Conservation (phyloP, 2,888 invertebrate species). For the Pseudanteris insignis region DNA sequence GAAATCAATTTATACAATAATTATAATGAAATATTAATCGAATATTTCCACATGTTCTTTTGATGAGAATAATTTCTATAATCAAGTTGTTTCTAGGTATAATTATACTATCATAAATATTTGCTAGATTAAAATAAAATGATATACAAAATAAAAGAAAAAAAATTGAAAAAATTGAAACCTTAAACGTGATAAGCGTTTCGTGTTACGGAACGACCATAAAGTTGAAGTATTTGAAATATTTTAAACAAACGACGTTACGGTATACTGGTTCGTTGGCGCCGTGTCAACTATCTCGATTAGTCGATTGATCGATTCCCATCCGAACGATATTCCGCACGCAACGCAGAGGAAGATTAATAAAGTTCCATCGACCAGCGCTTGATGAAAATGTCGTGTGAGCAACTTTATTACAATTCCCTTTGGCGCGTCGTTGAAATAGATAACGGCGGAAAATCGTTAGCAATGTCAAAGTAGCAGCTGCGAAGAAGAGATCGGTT, state of each 20-base stretch:
- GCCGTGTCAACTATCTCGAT: slow-evolving; percentile 9
- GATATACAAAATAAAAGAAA: too few relatives aligned
- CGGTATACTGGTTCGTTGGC: slow-evolving; percentile 8
- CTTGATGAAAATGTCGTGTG: slow-evolving; percentile 41
- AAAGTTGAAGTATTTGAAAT: slow-evolving; percentile 16
- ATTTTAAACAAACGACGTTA: slow-evolving; percentile 7
- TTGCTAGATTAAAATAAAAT: too few relatives aligned
- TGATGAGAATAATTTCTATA: too few relatives aligned
- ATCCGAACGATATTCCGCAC: slow-evolving; percentile 14
- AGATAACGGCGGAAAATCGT: slow-evolving; percentile 40
- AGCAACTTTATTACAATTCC: slow-evolving; percentile 42
- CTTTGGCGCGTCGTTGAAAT: slow-evolving; percentile 31
- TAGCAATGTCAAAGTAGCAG: slow-evolving; percentile 37
- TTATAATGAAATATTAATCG: too few relatives aligned
- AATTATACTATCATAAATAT: too few relatives aligned
- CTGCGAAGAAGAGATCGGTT: slow-evolving; percentile 27
- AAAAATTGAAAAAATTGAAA: too few relatives aligned
- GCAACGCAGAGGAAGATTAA: slow-evolving; percentile 28
- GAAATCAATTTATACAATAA: too few relatives aligned
- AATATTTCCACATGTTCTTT: too few relatives aligned
- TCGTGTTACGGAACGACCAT: too few relatives aligned
- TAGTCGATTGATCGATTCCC: slow-evolving; percentile 20
- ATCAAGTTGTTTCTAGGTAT: too few relatives aligned
- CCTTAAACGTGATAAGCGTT: too few relatives aligned
- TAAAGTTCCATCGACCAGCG: slow-evolving; percentile 31